Base-by-base conservation (phyloP, 2,888 invertebrate genomes). In the Machimus rusticus region DNA sequence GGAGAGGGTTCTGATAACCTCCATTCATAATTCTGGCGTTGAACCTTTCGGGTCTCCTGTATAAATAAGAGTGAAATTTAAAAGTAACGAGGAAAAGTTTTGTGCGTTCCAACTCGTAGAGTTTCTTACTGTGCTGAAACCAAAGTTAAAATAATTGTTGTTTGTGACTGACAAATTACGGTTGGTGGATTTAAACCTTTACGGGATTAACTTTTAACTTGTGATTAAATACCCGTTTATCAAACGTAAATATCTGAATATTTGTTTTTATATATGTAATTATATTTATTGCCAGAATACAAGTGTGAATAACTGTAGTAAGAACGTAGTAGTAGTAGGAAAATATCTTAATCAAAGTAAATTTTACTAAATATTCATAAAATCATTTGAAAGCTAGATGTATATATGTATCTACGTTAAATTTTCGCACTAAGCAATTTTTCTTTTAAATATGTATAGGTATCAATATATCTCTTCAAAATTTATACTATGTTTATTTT, bases 11-110 rank as follows among this genome's bases (percentile, higher is more conserved):
- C 74, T 74, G 43, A 74, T 74, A 43, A 74, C 37, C 23, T 39
- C 85, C 85, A 85, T 85, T 85, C 46, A 85, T 74, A 85, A 37
- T 19, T 74, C 43, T 85, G 85, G 28, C 74, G 9, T 85, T 74
- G 74, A 74, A 74, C 74, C 43, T 31, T 74, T 43, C 85, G 74
- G 85, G 43, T 28, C 85, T 74, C n/a, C 39, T 57, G 37, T 51
- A 51, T 51, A 66, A 66, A 51, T 51, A 66, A 66, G 66, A 66
- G 66, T 66, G 66, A 66, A 12, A 51, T 51, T 66, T 66, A 12
- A 66, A 66, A 51, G 6, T 51, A 46, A 51, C 23, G 66, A 28
- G 23, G 12, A 28, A 66, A 28, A 28, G 9, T 66, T 66, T 66
- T 66, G 66, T 66, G 66, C 5, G 12, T 19, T 66, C 28, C 66